Conservation (phyloP, 2,797 vertebrate species). For the Enteromius argenteus region DNA sequence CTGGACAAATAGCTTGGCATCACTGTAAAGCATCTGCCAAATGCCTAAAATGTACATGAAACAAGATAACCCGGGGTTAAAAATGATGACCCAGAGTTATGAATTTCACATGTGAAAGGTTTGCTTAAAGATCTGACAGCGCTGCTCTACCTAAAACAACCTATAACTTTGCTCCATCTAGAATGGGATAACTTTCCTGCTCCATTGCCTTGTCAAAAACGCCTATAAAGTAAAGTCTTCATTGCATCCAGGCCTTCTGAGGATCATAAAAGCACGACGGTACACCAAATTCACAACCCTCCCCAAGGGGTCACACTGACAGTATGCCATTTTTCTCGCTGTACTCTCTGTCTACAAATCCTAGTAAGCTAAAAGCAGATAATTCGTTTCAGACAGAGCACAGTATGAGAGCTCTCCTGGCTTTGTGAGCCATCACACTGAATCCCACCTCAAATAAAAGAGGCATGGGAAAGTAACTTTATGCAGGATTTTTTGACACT, state of each 20-base stretch:
- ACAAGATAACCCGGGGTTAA: conserved; percentile 16
- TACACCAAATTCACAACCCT: conserved; percentile 31
- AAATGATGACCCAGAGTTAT: conserved; percentile 7
- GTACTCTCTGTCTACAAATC: conserved; percentile 44
- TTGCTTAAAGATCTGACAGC: background rate
- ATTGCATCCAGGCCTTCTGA: conserved; percentile 11
- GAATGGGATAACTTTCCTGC: conserved; percentile 16
- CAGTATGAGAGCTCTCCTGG: conserved; percentile 32
- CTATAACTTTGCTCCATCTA: background rate
- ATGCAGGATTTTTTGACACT: conserved; percentile 52
- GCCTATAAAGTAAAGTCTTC: conserved; percentile 6
- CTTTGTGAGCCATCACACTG: conserved; percentile 43
- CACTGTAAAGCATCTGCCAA: background rate
- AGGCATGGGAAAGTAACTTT: conserved; percentile 46
- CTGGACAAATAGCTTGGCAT: background rate
- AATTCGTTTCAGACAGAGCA: conserved; percentile 43
- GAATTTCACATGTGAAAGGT: background rate
- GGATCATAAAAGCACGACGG: conserved; percentile 14
- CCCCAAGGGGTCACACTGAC: conserved; percentile 35
- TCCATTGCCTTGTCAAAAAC: conserved; percentile 27
- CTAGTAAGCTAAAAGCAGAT: conserved; percentile 51
- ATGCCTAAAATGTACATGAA: background rate
- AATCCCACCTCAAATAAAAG: conserved; percentile 36
- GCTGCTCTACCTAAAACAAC: background rate
- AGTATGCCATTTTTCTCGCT: conserved; percentile 34